Percentiles rank a stretch among this genome's conserved stretches.
Evolutionary conservation across 2,888 invertebrate species (phyloP).

Genomic region (Chromoteleia sp.): DNA sequence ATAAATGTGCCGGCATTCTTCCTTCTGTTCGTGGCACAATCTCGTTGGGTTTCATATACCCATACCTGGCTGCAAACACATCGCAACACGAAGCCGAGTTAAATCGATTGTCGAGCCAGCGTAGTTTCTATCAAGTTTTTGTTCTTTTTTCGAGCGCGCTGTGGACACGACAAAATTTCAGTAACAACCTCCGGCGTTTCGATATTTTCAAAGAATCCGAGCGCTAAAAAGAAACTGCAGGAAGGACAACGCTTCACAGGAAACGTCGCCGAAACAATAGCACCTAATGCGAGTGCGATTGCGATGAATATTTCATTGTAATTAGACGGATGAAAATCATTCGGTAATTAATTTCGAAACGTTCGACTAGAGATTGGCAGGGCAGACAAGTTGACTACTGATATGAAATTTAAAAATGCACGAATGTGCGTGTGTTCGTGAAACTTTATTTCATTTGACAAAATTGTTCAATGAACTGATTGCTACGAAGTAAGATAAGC

Average conservation of each 20-base stretch:
- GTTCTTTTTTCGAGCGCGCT: conserved; percentile 27
- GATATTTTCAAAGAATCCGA: conserved; percentile 37
- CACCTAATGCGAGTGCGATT: neutral
- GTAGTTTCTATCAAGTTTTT: conserved; percentile 66
- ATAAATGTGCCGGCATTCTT: conserved; percentile 57
- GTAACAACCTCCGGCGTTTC: conserved; percentile 33
- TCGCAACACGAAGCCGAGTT: conserved; percentile 57
- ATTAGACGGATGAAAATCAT: conserved; percentile 9
- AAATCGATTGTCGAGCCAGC: conserved; percentile 69
- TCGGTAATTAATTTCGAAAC: conserved; percentile 9
- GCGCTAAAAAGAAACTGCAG: conserved; percentile 19
- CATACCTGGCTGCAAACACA: conserved; percentile 36
- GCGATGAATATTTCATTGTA: conserved; percentile 3
- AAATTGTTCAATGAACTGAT: neutral
- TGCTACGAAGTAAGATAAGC: too few relatives aligned
- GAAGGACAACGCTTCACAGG: neutral
- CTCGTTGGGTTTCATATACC: conserved; percentile 41
- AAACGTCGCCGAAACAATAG: neutral
- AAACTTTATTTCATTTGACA: neutral
- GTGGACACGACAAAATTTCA: conserved; percentile 46
- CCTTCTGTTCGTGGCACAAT: conserved; percentile 61
- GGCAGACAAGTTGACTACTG: neutral
- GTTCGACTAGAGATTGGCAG: neutral
- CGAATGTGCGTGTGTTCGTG: neutral
- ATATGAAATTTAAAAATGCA: conserved; percentile 13